phyloP scores from a whole-genome alignment of 2,888 invertebrate genomes.

The Lasioglossum vierecki region DNA sequence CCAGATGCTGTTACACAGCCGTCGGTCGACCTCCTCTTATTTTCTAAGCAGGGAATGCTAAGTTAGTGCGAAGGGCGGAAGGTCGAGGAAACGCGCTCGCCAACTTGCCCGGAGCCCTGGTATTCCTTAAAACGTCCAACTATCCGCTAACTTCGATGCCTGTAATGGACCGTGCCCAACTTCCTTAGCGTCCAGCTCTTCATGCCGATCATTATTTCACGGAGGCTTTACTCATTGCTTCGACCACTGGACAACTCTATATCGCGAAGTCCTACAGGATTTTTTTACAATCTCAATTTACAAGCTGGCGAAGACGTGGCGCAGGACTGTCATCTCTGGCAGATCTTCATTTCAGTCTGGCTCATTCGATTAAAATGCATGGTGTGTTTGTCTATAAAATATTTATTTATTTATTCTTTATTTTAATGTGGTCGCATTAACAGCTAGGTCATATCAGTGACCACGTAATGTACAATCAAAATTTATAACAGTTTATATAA shows the following conservation, averaged over 20 bases:
- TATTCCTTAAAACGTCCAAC: conserved; percentile 17
- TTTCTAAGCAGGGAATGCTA: conserved; percentile 64
- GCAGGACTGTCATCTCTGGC: no score
- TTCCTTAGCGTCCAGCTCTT: not conserved
- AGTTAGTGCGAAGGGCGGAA: conserved; percentile 57
- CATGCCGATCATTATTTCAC: not conserved
- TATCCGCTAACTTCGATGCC: conserved; percentile 1
- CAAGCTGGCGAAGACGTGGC: not conserved
- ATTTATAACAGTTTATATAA: no score
- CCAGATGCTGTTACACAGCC: conserved; percentile 81
- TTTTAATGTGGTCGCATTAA: no score
- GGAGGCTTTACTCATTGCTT: not conserved
- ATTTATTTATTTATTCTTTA: no score
- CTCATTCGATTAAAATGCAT: no score
- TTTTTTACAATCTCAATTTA: not conserved
- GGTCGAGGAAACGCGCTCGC: conserved; percentile 20
- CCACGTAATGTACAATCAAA: no score
- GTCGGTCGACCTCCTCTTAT: conserved; percentile 75
- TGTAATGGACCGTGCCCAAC: not conserved
- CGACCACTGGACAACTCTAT: not conserved
- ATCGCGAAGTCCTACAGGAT: not conserved
- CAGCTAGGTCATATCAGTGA: no score
- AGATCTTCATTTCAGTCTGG: not conserved
- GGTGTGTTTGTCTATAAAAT: no score
- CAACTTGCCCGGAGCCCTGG: not conserved